Conservation (phyloP, 2,888 invertebrate species). For the Caenorhabditis macrosperma region DNA sequence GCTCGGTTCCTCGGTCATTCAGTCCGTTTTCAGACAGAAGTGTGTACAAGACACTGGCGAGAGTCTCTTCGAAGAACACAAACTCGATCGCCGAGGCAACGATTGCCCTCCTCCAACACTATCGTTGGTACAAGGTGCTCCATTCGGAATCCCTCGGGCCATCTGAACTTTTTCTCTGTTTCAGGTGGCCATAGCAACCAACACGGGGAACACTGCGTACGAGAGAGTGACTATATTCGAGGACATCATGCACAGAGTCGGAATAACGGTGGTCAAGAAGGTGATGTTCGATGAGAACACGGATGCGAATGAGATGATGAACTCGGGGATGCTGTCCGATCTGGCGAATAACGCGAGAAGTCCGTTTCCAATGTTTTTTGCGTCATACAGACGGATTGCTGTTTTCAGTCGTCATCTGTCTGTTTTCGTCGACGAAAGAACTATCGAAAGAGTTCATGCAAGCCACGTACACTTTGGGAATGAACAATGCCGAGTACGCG, state of each 20-base stretch:
- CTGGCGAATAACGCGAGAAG: constrained; percentile 75
- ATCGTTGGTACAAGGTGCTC: constrained; percentile 73
- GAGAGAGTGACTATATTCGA: constrained; percentile 76
- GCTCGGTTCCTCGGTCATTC: background rate
- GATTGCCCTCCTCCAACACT: constrained; percentile 73
- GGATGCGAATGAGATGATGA: constrained; percentile 73
- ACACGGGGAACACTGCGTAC: constrained; percentile 75
- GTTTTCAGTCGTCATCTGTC: constrained; percentile 75
- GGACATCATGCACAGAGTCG: constrained; percentile 73
- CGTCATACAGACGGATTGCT: background rate
- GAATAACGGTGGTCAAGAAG: constrained; percentile 74
- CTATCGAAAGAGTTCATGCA: constrained; percentile 79
- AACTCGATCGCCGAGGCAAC: constrained; percentile 77
- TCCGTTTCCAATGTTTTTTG: constrained; percentile 28
- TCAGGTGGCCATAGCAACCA: constrained; percentile 77
- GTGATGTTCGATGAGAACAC: constrained; percentile 76
- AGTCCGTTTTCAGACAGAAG: constrained; percentile 44
- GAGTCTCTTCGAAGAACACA: constrained; percentile 77
- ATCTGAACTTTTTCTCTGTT: background rate
- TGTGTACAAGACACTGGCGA: constrained; percentile 73
- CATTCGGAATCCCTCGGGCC: background rate
- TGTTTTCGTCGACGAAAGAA: constrained; percentile 79
- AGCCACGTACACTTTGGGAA: constrained; percentile 64
- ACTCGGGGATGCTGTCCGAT: constrained; percentile 72
- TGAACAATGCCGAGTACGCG: constrained; percentile 76